Evolutionary conservation across 1,140 invertebrate genomes (phyloP).

Genomic region (Hyles euphorbiae): DNA sequence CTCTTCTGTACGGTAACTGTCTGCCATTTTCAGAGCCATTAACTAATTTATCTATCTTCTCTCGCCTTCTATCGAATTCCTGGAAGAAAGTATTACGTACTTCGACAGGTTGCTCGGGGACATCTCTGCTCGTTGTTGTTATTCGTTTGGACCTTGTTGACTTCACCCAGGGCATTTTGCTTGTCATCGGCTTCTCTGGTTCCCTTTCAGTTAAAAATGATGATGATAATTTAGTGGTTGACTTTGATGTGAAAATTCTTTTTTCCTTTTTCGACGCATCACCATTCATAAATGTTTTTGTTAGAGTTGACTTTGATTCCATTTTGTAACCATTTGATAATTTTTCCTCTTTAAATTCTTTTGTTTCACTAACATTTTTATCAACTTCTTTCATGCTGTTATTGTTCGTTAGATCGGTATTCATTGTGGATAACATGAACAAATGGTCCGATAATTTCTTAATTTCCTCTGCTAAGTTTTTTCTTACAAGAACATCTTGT

Average conservation of each 20-base stretch:
- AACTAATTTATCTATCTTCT: slow-evolving; percentile 66
- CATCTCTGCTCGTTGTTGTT: slow-evolving; percentile 78
- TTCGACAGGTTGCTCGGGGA: slow-evolving; percentile 77
- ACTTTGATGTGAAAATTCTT: slow-evolving; percentile 57
- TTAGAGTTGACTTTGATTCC: slow-evolving; percentile 42
- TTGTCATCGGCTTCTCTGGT: slow-evolving; percentile 56
- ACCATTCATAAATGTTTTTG: slow-evolving; percentile 52
- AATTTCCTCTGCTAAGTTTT: slow-evolving; percentile 86
- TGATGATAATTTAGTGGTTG: slow-evolving; percentile 52
- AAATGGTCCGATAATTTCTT: slow-evolving; percentile 86
- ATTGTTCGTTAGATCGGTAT: slow-evolving; percentile 77
- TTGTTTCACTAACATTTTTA: slow-evolving; percentile 59
- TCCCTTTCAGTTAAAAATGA: slow-evolving; percentile 57
- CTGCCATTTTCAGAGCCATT: slow-evolving; percentile 54
- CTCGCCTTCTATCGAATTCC: slow-evolving; percentile 69
- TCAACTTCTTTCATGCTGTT: slow-evolving; percentile 60
- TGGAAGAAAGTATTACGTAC: slow-evolving; percentile 76
- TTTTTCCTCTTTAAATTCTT: slow-evolving; percentile 45
- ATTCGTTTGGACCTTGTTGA: slow-evolving; percentile 76
- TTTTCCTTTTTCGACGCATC: slow-evolving; percentile 52
- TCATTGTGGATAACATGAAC: slow-evolving; percentile 82
- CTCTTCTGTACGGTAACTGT: slow-evolving; percentile 65
- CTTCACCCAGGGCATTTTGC: slow-evolving; percentile 75
- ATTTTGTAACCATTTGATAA: slow-evolving; percentile 57
- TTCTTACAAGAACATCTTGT: slow-evolving; percentile 76